These are phyloP conservation scores for Dryobates pubescens DNA, from an alignment of 2,797 vertebrate species.

Conservation along the genomic window DNA sequence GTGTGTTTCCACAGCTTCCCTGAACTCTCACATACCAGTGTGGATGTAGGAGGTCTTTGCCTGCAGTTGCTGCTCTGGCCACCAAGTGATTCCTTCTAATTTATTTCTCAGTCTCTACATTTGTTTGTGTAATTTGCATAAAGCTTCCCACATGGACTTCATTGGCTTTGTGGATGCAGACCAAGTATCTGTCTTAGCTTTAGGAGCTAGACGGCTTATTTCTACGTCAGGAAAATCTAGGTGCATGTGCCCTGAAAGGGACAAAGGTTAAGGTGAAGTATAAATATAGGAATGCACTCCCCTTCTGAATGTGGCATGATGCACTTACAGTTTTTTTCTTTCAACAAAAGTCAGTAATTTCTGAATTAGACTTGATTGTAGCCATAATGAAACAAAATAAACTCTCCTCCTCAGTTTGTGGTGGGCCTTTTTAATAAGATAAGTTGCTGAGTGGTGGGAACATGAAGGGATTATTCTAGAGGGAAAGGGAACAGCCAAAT, in stretches of 20 bases:
- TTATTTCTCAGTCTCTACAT: not conserved
- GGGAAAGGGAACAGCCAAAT: not conserved
- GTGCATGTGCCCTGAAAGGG: not conserved
- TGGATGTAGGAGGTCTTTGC: conserved; percentile 25
- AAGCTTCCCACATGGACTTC: not conserved
- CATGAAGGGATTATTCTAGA: not conserved
- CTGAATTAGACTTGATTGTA: not conserved
- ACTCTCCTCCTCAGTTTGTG: not conserved
- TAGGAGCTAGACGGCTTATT: not conserved
- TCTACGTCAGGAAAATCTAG: not conserved
- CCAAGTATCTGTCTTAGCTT: conserved; percentile 9
- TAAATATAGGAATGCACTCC: not conserved
- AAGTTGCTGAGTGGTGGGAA: not conserved
- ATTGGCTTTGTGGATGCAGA: not conserved
- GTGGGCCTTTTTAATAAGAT: not conserved
- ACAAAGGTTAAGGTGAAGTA: not conserved
- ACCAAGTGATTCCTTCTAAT: conserved; percentile 9
- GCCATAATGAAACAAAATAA: not conserved
- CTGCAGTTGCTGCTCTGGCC: conserved; percentile 30
- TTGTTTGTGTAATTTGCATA: conserved; percentile 18
- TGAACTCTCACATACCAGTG: not conserved
- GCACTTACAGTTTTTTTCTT: not conserved
- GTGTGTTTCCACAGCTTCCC: conserved; percentile 24
- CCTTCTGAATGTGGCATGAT: not conserved
- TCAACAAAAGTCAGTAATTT: not conserved